Evolutionary conservation across 2,113 vertebrate species (phyloP).

Genomic region (Nothocercus nigrocapillus): DNA sequence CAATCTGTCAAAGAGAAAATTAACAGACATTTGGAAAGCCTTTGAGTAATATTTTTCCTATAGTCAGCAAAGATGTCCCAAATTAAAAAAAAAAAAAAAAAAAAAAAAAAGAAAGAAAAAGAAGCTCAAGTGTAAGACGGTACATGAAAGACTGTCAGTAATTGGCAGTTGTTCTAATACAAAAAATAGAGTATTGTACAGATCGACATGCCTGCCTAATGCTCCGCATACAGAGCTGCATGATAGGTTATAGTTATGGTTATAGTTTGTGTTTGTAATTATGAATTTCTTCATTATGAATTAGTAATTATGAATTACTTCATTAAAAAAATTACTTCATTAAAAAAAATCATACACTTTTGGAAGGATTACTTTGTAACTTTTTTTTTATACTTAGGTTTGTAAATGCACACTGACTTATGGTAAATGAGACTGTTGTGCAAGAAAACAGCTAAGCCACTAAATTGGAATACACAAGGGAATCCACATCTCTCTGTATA

Average conservation of each 20-base stretch:
- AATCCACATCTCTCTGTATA: not conserved
- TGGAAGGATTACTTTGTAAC: not conserved
- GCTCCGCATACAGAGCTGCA: not conserved
- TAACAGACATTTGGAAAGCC: not conserved
- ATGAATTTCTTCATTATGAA: no score
- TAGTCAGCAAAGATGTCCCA: not conserved
- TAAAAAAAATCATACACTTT: not conserved
- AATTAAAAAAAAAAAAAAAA: not conserved
- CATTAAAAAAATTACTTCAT: no score
- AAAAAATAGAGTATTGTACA: not conserved
- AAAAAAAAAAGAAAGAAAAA: not conserved
- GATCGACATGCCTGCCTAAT: not conserved
- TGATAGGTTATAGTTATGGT: not conserved
- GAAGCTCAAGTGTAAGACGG: not conserved
- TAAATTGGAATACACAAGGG: not conserved
- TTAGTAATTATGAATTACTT: no score
- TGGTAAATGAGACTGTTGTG: not conserved
- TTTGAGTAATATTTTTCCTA: not conserved
- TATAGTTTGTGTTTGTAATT: not conserved
- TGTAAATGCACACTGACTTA: not conserved
- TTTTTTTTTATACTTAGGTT: not conserved
- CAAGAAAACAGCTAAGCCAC: not conserved
- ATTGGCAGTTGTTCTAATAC: rapidly evolving
- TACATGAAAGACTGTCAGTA: not conserved
- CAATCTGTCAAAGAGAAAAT: not conserved